Percentiles rank a stretch among this genome's conserved stretches.
These are phyloP conservation scores for Melanchra persicariae DNA, from an alignment of 2,888 invertebrate genomes.

Conservation along the genomic window DNA sequence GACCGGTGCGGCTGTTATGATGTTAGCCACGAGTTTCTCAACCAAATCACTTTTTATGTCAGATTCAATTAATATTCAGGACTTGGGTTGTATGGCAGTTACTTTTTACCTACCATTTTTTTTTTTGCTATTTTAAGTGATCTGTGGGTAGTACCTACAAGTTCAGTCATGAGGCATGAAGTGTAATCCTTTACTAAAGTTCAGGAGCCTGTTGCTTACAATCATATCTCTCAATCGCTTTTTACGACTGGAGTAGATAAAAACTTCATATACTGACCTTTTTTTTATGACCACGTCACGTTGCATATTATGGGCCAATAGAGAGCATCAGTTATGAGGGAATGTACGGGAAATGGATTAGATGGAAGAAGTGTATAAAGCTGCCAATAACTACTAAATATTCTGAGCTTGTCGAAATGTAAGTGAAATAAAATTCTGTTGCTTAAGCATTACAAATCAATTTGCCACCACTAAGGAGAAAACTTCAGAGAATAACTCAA, in stretches of 20 bases:
- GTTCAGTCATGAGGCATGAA: neutral
- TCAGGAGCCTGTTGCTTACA: slow-evolving; percentile 52
- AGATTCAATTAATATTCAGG: too few relatives aligned
- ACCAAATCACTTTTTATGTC: too few relatives aligned
- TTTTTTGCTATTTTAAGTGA: too few relatives aligned
- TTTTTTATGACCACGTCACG: slow-evolving; percentile 55
- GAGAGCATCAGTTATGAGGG: slow-evolving; percentile 45
- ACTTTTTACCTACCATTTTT: too few relatives aligned
- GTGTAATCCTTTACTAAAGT: neutral
- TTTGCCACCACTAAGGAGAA: neutral
- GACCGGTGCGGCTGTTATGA: too few relatives aligned
- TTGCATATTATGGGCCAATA: slow-evolving; percentile 41
- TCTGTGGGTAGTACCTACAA: too few relatives aligned
- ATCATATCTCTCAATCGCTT: slow-evolving; percentile 48
- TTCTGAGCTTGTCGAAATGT: neutral
- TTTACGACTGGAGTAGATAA: slow-evolving; percentile 58
- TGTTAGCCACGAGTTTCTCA: too few relatives aligned
- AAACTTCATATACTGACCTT: slow-evolving; percentile 59
- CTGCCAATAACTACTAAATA: neutral
- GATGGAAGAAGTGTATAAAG: slow-evolving; percentile 4
- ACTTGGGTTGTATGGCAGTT: too few relatives aligned
- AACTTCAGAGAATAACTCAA: neutral
- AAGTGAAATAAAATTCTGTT: slow-evolving; percentile 1
- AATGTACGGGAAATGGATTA: slow-evolving; percentile 47
- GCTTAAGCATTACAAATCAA: neutral